phyloP scores from a whole-genome alignment of 2,797 vertebrate species.

The Xerus rutilus region DNA sequence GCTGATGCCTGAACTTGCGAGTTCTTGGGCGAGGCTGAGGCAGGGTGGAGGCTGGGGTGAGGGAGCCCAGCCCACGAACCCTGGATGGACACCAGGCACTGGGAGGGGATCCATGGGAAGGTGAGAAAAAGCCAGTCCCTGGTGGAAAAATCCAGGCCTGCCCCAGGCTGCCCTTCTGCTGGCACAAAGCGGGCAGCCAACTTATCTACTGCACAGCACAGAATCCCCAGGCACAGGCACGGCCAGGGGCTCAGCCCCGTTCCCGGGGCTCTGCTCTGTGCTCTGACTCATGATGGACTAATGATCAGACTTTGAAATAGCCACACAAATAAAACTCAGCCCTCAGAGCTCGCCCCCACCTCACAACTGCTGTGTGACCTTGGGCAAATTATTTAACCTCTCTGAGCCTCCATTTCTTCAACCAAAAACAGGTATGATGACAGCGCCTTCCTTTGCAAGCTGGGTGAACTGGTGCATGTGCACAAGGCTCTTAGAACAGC shows the following conservation, averaged over 20 bases:
- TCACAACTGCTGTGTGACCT: background rate
- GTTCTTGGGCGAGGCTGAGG: background rate
- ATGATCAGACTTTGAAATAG: background rate
- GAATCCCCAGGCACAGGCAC: background rate
- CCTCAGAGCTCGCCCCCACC: background rate
- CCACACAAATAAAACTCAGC: background rate
- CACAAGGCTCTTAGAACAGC: background rate
- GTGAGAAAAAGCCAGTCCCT: background rate
- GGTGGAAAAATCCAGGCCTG: background rate
- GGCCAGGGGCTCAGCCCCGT: rapidly evolving
- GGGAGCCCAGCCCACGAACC: background rate
- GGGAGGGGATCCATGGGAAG: constrained; percentile 26
- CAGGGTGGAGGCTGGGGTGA: background rate
- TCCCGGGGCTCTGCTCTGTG: background rate
- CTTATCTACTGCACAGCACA: background rate
- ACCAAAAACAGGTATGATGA: background rate
- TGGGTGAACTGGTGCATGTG: background rate
- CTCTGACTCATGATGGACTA: background rate
- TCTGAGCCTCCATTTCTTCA: background rate
- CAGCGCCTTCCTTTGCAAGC: background rate
- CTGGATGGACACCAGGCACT: background rate
- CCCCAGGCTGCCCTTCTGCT: constrained; percentile 30
- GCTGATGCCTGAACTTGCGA: background rate
- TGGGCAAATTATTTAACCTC: background rate
- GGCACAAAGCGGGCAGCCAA: background rate